Conservation (phyloP, 2,113 vertebrate genomes). For the Ciconia stormi region DNA sequence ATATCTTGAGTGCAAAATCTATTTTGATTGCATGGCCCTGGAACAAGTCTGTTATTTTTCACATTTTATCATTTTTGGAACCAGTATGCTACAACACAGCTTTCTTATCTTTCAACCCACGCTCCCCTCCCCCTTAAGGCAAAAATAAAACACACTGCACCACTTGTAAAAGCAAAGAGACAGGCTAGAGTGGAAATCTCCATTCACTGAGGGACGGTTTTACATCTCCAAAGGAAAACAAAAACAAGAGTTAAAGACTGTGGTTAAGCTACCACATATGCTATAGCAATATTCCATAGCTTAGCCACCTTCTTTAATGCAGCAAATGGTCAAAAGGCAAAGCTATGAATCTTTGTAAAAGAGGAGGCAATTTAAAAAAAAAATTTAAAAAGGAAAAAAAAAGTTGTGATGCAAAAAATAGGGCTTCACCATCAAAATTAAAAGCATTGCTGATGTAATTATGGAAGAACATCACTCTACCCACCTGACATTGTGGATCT, state of each 20-base stretch:
- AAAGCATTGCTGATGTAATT: background rate
- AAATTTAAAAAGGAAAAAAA: background rate
- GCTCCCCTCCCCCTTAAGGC: background rate
- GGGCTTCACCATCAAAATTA: background rate
- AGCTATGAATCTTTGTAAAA: background rate
- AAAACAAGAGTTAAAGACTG: background rate
- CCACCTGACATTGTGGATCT: background rate
- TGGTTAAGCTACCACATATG: background rate
- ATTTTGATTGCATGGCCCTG: constrained; percentile 51
- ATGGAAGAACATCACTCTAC: background rate
- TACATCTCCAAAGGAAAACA: constrained; percentile 11
- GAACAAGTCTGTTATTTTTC: constrained; percentile 55
- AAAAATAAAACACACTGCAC: constrained; percentile 35
- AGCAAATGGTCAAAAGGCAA: background rate
- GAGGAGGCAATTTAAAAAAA: background rate
- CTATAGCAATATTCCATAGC: background rate
- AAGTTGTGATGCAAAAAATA: background rate
- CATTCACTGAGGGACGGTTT: background rate
- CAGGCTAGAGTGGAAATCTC: constrained; percentile 33
- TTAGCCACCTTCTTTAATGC: background rate
- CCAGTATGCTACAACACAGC: background rate
- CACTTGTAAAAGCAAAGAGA: constrained; percentile 29
- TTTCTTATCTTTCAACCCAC: constrained; percentile 26
- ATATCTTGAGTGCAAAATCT: constrained; percentile 51
- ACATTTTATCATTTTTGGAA: constrained; percentile 62